Evolutionary conservation across 2,888 invertebrate genomes (phyloP).

Genomic region (Lepidocyrtoides sp.): DNA sequence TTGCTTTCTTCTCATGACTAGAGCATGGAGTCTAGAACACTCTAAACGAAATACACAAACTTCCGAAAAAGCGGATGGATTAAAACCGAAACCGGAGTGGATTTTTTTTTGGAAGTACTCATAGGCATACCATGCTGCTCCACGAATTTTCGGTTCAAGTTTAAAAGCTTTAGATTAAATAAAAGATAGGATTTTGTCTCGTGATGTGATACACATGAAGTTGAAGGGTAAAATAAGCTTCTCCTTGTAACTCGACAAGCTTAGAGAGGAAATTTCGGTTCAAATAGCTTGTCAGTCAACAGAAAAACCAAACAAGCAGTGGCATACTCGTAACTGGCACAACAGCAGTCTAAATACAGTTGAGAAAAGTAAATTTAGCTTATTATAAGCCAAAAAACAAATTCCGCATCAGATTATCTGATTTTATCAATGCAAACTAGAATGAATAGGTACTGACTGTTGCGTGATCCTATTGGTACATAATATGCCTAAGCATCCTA

Average conservation of each 20-base stretch:
- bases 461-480: no score
- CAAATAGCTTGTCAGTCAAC: neutral
- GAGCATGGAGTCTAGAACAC: neutral
- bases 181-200: neutral
- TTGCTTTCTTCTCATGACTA: neutral
- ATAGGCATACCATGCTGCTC: neutral
- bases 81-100: constrained; percentile 8
- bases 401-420: no score
- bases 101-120: neutral
- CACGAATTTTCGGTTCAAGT: neutral
- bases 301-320: neutral
- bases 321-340: neutral
- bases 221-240: no score
- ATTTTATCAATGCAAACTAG: no score
- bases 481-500: no score
- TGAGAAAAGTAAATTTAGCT: neutral
- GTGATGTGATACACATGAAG: neutral
- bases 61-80: constrained; percentile 22
- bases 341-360: neutral
- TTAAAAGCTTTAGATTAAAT: neutral
- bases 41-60: no score
- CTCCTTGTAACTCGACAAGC: neutral
- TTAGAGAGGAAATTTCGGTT: neutral
- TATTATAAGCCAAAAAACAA: no score
- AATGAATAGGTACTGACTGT: no score